phyloP scores from a whole-genome alignment of 2,113 vertebrate genomes.

The Urocolius indicus region DNA sequence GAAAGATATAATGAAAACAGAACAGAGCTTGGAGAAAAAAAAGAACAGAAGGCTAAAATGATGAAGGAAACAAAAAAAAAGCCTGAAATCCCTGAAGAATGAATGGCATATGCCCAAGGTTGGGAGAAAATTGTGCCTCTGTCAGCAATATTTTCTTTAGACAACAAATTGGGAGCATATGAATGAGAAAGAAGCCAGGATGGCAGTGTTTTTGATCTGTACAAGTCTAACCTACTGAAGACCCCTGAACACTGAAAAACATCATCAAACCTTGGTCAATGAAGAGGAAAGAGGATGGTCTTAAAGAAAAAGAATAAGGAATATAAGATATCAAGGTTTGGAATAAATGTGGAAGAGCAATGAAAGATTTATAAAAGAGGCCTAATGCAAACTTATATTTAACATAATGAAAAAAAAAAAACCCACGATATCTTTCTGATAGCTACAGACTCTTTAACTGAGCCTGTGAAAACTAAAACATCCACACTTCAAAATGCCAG shows the following conservation, averaged over 20 bases:
- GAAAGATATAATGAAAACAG: background rate
- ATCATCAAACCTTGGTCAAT: background rate
- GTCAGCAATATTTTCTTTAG: background rate
- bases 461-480: background rate
- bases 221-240: background rate
- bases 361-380: background rate
- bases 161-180: background rate
- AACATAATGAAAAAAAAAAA: background rate
- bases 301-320: background rate
- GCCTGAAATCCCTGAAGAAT: background rate
- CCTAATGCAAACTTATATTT: background rate
- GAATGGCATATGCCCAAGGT: background rate
- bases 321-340: background rate
- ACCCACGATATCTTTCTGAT: accelerated
- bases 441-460: background rate
- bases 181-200: background rate
- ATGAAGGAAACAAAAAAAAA: background rate
- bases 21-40: background rate
- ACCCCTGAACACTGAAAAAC: background rate
- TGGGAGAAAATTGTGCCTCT: background rate
- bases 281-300: background rate
- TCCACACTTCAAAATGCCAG: background rate
- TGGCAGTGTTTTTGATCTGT: accelerated
- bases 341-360: background rate
- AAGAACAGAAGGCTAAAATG: background rate